These are phyloP conservation scores for Eupleurogrammus muticus DNA, from an alignment of 2,797 vertebrate species.

Conservation along the genomic window DNA sequence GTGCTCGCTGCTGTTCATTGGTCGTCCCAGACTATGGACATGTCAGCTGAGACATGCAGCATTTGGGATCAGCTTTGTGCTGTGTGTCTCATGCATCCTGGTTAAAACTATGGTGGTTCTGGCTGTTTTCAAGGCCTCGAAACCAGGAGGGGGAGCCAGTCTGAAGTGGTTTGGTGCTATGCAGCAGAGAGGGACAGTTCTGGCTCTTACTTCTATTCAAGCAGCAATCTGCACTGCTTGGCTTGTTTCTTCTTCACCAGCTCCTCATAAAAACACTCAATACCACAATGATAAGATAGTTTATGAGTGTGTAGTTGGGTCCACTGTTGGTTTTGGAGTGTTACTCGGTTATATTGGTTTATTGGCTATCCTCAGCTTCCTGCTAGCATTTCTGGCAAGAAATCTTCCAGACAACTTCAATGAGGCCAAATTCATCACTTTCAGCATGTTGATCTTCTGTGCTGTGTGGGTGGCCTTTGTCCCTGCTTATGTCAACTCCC, in stretches of 20 bases:
- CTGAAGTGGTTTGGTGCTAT: slow-evolving; percentile 74
- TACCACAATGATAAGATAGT: slow-evolving; percentile 76
- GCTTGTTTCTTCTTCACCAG: slow-evolving; percentile 66
- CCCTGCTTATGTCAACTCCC: slow-evolving; percentile 79
- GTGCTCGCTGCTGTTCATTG: slow-evolving; percentile 71
- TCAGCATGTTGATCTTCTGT: slow-evolving; percentile 80
- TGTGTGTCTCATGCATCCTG: slow-evolving; percentile 64
- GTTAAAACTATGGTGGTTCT: slow-evolving; percentile 65
- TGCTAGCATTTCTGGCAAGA: slow-evolving; percentile 74
- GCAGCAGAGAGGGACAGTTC: slow-evolving; percentile 76
- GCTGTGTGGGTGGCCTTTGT: slow-evolving; percentile 77
- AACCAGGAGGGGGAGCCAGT: slow-evolving; percentile 54
- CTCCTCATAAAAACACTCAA: slow-evolving; percentile 69
- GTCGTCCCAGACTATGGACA: slow-evolving; percentile 57
- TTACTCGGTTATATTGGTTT: slow-evolving; percentile 75
- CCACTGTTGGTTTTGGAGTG: slow-evolving; percentile 66
- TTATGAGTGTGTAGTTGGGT: slow-evolving; percentile 73
- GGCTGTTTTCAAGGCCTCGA: slow-evolving; percentile 52
- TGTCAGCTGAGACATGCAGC: slow-evolving; percentile 56
- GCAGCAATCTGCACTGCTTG: slow-evolving; percentile 61
- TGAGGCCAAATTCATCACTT: slow-evolving; percentile 79
- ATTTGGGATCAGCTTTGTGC: slow-evolving; percentile 71
- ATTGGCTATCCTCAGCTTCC: slow-evolving; percentile 65
- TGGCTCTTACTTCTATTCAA: slow-evolving; percentile 63
- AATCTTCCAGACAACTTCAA: slow-evolving; percentile 79